A percentile compares a stretch with the other conserved stretches of the same genome.
Conservation (phyloP, 2,797 vertebrate species). For the Myotis myotis region DNA sequence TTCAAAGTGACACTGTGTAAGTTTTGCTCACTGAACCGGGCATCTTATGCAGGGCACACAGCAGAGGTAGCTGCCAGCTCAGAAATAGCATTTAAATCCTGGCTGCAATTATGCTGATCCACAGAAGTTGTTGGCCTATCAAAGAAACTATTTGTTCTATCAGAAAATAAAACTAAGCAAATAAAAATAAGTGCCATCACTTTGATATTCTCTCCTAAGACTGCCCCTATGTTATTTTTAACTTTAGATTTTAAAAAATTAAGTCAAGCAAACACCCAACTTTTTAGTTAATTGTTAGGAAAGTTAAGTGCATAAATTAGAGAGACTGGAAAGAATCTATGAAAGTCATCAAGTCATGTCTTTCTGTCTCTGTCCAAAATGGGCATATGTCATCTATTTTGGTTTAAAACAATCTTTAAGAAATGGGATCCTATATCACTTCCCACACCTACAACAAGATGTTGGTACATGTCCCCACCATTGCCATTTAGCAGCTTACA, state of each 20-base stretch:
- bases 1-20: slow-evolving; percentile 80
- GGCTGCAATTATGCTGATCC: slow-evolving; percentile 68
- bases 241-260: not conserved
- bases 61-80: slow-evolving; percentile 53
- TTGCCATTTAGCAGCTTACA: not conserved
- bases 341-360: not conserved
- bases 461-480: not conserved
- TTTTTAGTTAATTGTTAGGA: not conserved
- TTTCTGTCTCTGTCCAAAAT: not conserved
- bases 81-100: slow-evolving; percentile 72
- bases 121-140: slow-evolving; percentile 68
- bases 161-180: slow-evolving; percentile 27
- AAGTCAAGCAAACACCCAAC: not conserved
- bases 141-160: slow-evolving; percentile 41
- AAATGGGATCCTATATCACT: not conserved
- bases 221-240: not conserved
- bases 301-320: slow-evolving; percentile 2
- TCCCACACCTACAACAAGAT: not conserved
- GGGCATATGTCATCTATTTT: not conserved
- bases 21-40: slow-evolving; percentile 78
- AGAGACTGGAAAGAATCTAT: not conserved
- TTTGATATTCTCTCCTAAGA: not conserved
- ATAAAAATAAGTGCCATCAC: not conserved
- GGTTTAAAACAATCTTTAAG: not conserved
- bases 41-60: slow-evolving; percentile 54